Conservation (phyloP, 2,113 vertebrate species). For the Neodon shergylaensis region DNA sequence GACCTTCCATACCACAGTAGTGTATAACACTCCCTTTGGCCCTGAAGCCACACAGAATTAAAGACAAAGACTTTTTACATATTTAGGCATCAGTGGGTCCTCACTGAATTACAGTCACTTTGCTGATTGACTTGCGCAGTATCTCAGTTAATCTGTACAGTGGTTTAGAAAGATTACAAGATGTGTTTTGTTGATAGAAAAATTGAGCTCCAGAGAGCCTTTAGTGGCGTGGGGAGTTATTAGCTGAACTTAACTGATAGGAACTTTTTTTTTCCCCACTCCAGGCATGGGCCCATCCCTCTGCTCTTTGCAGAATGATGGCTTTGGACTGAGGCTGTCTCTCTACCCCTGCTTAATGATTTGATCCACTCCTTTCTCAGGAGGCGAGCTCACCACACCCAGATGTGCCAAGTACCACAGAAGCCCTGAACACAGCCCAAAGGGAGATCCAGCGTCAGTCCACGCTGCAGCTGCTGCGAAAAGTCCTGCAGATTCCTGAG, state of each 20-base stretch:
- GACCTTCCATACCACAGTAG: too few relatives aligned
- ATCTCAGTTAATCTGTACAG: neutral
- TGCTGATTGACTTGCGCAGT: neutral
- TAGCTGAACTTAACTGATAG: neutral
- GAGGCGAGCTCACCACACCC: slow-evolving; percentile 80
- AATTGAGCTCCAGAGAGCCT: neutral
- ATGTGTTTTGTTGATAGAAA: neutral
- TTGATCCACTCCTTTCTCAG: slow-evolving; percentile 72
- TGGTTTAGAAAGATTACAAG: neutral
- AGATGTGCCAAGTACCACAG: slow-evolving; percentile 86
- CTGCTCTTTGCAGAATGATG: neutral
- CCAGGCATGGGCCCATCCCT: neutral
- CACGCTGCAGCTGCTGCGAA: slow-evolving; percentile 93
- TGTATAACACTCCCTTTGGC: neutral
- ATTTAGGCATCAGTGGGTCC: neutral
- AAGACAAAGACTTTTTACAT: neutral
- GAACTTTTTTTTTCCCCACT: neutral
- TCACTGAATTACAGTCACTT: neutral
- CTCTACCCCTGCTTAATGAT: slow-evolving; percentile 11
- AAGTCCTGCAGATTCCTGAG: slow-evolving; percentile 93
- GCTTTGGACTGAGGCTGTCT: neutral
- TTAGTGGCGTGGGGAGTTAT: neutral
- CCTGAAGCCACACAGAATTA: neutral
- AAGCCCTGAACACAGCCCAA: slow-evolving; percentile 88
- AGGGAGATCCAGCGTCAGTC: slow-evolving; percentile 94